These are phyloP conservation scores for Cantharis rufa DNA, from an alignment of 2,888 invertebrate genomes.

Conservation along the genomic window DNA sequence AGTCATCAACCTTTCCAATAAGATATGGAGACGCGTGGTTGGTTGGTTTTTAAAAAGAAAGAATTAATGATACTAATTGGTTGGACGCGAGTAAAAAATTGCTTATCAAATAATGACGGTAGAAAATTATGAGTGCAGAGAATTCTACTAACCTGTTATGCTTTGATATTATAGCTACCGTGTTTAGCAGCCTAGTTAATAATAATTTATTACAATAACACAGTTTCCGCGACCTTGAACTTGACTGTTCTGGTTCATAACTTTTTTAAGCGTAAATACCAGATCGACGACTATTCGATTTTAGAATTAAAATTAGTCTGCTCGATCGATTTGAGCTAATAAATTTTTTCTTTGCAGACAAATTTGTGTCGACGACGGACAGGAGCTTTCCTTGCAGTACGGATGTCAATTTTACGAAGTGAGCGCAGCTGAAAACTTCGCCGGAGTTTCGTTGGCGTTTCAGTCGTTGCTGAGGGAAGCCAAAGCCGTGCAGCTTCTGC, in stretches of 20 bases:
- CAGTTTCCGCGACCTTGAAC: conserved; percentile 14
- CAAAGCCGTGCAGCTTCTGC: conserved; percentile 72
- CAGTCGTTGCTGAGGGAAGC: conserved; percentile 76
- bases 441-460: conserved; percentile 80
- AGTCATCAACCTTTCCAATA: background rate
- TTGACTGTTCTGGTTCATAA: conserved; percentile 3
- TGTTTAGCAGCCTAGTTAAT: conserved; percentile 6
- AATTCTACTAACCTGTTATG: background rate
- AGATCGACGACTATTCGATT: background rate
- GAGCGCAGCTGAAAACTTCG: conserved; percentile 80
- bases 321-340: background rate
- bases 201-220: conserved; percentile 16
- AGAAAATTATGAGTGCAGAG: background rate
- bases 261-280: background rate
- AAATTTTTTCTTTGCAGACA: conserved; percentile 59
- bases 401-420: conserved; percentile 86
- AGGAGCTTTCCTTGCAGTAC: conserved; percentile 75
- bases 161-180: conserved; percentile 8
- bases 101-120: background rate
- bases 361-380: conserved; percentile 79
- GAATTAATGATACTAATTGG: background rate
- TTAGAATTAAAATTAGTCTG: background rate
- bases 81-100: background rate
- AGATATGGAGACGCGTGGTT: background rate
- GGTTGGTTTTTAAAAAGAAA: background rate